Evolutionary conservation across 2,888 invertebrate species (phyloP), one percentile per base, ranked within the genome.

Genomic region (Parascotia fuliginaria): DNA sequence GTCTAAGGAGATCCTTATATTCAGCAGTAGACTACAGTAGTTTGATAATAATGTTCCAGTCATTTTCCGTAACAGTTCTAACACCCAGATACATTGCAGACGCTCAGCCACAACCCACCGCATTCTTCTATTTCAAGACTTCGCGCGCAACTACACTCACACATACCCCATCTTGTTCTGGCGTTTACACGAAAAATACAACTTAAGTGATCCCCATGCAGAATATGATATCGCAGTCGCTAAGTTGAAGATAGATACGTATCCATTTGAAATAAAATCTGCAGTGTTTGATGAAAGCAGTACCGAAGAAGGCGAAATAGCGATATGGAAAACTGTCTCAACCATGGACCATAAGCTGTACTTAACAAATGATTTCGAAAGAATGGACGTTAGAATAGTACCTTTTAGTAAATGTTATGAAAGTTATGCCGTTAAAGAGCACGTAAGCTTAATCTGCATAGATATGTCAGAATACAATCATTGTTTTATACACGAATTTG

Each of bases 401-500:
- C 28, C 59, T 0, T 45, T 55, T 0, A 48, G 37, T 0, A 65
- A 59, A 12, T 90, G 90, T 13, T 82, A 76, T 5, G 86, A 88
- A 37, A 73, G 55, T 0, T 89, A 77, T 13, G 87, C 84, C 0
- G 58, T 89, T 0, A 67, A 70, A 0, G 2, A 85, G 0, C 85
- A 88, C 2, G 71, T 76, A 0, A 83, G 83, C 9, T 39, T 87
- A 40, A 75, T 90, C 0, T 91, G 91, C 37, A 63, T 87, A 0
- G 87, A 91, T 12, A 46, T 89, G 52, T 74, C 83, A 0, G 51
- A 61, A 0, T 69, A 87, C n/a, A 76, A 80, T 0, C 87, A 88
- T 12, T 91, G 91, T 45, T 91, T 90, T 9, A 52, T 83, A 0
- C 80, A 86, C 1, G 91, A 91, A 22, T 90, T 89, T 46, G 91